These are phyloP conservation scores for Spea bombifrons DNA, from an alignment of 2,113 vertebrate genomes.

Conservation along the genomic window DNA sequence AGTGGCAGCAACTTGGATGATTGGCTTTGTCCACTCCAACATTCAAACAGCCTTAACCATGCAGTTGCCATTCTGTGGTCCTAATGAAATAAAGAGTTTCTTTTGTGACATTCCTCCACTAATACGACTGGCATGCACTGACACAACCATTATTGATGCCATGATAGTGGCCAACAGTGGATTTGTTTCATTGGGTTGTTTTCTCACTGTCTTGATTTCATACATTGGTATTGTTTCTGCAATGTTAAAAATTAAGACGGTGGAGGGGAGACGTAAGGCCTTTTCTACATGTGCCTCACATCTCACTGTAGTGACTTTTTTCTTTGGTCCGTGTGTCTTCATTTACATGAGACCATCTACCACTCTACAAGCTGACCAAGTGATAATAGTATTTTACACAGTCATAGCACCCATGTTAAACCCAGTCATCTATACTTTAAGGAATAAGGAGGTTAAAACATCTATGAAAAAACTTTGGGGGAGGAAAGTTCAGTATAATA, in stretches of 20 bases:
- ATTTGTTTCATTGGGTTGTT: constrained; percentile 57
- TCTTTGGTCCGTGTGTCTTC: constrained; percentile 44
- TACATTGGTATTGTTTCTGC: constrained; percentile 49
- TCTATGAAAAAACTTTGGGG: constrained; percentile 28
- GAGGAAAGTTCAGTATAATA: neutral
- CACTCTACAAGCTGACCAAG: neutral
- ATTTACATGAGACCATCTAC: constrained; percentile 38
- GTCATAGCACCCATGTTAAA: constrained; percentile 37
- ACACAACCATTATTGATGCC: constrained; percentile 57
- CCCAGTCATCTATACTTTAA: constrained; percentile 35
- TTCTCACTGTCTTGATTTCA: constrained; percentile 55
- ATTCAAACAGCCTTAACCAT: constrained; percentile 60
- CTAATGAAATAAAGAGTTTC: constrained; percentile 54
- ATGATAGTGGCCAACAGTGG: constrained; percentile 60
- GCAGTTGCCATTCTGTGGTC: constrained; percentile 54
- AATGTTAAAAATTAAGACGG: constrained; percentile 37
- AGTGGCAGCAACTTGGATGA: constrained; percentile 56
- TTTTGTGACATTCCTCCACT: constrained; percentile 62
- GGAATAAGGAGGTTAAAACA: constrained; percentile 27
- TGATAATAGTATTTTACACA: constrained; percentile 35
- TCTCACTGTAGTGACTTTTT: constrained; percentile 28
- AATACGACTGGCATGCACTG: constrained; percentile 54
- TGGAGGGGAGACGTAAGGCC: constrained; percentile 29
- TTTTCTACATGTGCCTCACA: constrained; percentile 53
- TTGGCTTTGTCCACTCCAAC: constrained; percentile 56